Evolutionary conservation across 2,888 invertebrate species (phyloP).

Genomic region (Pyrochroa serraticornis): DNA sequence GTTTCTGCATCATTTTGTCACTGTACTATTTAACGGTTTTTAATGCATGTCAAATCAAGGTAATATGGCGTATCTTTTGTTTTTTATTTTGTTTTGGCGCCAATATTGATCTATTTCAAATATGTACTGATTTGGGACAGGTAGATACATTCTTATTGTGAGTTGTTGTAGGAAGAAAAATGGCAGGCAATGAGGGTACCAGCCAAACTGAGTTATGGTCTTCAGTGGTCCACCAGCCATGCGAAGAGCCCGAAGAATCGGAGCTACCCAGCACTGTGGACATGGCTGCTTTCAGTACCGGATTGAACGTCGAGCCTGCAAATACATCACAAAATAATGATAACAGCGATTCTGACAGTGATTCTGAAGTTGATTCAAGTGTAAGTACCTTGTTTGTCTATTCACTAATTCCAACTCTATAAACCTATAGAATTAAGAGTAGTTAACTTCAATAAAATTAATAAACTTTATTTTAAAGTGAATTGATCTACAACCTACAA

Average conservation of each 20-base stretch:
- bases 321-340: constrained; percentile 38
- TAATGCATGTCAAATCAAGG: constrained; percentile 18
- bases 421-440: too few relatives aligned
- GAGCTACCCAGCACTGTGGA: constrained; percentile 70
- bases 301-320: constrained; percentile 49
- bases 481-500: too few relatives aligned
- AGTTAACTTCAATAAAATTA: too few relatives aligned
- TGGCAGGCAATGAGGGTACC: constrained; percentile 57
- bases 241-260: constrained; percentile 67
- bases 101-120: constrained; percentile 43
- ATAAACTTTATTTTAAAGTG: too few relatives aligned
- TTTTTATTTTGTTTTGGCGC: constrained; percentile 50
- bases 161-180: constrained; percentile 29
- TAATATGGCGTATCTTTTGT: constrained; percentile 42
- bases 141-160: not conserved
- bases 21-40: constrained; percentile 32
- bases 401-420: too few relatives aligned
- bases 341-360: constrained; percentile 63
- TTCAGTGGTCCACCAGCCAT: constrained; percentile 64
- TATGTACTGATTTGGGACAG: not conserved
- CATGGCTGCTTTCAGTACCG: constrained; percentile 68
- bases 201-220: constrained; percentile 60
- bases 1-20: not conserved
- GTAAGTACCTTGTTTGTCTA: constrained; percentile 39
- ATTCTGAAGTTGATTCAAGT: constrained; percentile 63